Conservation (phyloP, 2,888 invertebrate species). For the Drosophila nigricruria region DNA sequence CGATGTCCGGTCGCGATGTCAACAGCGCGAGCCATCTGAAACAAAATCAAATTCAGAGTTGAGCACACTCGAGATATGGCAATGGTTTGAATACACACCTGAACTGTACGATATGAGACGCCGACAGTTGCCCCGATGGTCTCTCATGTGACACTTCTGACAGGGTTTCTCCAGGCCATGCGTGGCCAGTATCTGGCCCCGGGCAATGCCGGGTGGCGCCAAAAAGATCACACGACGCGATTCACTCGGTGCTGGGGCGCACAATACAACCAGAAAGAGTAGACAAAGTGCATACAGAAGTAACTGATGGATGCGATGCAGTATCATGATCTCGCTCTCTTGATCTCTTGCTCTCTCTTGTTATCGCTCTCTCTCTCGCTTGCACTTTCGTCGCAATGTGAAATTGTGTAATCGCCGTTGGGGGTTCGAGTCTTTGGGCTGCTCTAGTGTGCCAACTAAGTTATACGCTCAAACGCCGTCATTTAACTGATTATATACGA, state of each 20-base stretch:
- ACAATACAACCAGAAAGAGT: constrained; percentile 62
- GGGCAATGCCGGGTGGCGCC: constrained; percentile 65
- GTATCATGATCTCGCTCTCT: constrained; percentile 23
- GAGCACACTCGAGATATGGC: neutral
- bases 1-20: constrained; percentile 18
- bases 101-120: constrained; percentile 78
- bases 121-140: constrained; percentile 82
- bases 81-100: constrained; percentile 49
- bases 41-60: constrained; percentile 16
- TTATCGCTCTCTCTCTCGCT: neutral
- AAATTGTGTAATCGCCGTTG: constrained; percentile 48
- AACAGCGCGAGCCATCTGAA: constrained; percentile 73
- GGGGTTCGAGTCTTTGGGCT: neutral
- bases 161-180: constrained; percentile 74
- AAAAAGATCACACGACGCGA: constrained; percentile 81
- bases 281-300: constrained; percentile 58
- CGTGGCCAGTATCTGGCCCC: constrained; percentile 77
- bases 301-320: constrained; percentile 54
- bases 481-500: constrained; percentile 77
- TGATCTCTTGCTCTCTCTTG: constrained; percentile 1
- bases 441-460: constrained; percentile 27
- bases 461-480: constrained; percentile 70
- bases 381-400: constrained; percentile 34
- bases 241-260: constrained; percentile 62
- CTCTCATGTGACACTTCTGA: constrained; percentile 81